Evolutionary conservation across 1,140 invertebrate genomes (phyloP), one percentile per base, ranked within the genome.

Genomic region (Zaprionus kolodkinae): DNA sequence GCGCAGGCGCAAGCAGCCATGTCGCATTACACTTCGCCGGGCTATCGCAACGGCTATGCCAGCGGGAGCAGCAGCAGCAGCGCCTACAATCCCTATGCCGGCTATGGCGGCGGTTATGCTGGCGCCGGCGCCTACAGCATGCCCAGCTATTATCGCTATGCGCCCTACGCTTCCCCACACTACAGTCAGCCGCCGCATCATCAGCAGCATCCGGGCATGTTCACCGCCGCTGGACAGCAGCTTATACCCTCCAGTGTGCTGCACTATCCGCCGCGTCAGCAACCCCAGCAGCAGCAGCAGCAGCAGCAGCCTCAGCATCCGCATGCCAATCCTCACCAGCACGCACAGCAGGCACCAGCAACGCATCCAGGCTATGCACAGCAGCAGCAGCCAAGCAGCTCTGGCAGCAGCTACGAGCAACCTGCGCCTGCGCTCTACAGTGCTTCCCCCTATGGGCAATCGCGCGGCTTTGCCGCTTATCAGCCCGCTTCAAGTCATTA

Each of bases 141-240:
- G 85, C 72, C 81, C 66, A 85, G 72, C 72, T 89, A 89, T 48
- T 89, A 88, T 63, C 85, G 85, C 60, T 89, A 89, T 67, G 85
- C 85, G 17, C 75, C 85, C 45, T 88, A 89, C 40, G 85, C 85
- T 61, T 89, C 86, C 64, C 86, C 86, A 7, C 89, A 91, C 38
- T 85, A 87, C 48, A 91, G 84, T 57, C 87, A 86, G 45, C 61
- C 65, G 30, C n/a, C 67, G 21, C 69, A 66, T 25, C 67, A 59
- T 57, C 21, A 30, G 21, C 61, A 62, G 30, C 78, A 81, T 10
- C 65, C 75, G 48, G 81, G 83, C 55, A 78, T 91, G 83, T 91
- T 91, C 6, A 91, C 88, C 52, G 73, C 88, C 55, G 85, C 85
- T 15, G 85, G 85, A 21, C 86, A 89, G 62, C 86, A 89, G 43